phyloP scores from a whole-genome alignment of 2,888 invertebrate genomes.

The Zelleria hepariella region DNA sequence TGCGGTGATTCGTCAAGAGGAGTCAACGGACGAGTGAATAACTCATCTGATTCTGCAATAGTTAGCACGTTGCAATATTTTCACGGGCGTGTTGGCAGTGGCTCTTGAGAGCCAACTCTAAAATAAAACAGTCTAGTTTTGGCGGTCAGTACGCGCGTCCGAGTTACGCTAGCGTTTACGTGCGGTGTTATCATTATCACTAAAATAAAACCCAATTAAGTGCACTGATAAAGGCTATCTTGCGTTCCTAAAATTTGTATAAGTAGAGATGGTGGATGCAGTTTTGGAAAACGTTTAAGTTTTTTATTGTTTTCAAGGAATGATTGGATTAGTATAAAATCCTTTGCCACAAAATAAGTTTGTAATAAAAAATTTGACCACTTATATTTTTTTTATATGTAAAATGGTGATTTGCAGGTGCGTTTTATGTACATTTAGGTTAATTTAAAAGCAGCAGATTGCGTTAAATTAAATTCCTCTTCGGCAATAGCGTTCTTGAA shows the following conservation, averaged over 20 bases:
- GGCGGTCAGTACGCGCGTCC: slow-evolving; percentile 43
- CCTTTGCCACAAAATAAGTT: too few relatives aligned
- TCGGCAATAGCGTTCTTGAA: neutral
- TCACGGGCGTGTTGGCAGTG: slow-evolving; percentile 42
- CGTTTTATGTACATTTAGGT: too few relatives aligned
- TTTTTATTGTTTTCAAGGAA: too few relatives aligned
- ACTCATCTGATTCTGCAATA: neutral
- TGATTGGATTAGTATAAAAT: too few relatives aligned
- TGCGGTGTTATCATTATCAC: slow-evolving; percentile 13
- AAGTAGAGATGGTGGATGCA: neutral
- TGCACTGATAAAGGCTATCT: neutral
- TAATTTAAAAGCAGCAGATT: neutral
- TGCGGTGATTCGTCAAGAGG: neutral
- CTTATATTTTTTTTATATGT: too few relatives aligned
- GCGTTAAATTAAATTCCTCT: neutral
- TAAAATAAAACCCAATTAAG: neutral
- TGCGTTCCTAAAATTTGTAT: neutral
- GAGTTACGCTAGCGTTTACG: slow-evolving; percentile 33
- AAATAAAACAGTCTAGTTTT: slow-evolving; percentile 66
- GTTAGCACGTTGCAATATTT: slow-evolving; percentile 36
- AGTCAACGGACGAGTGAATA: neutral
- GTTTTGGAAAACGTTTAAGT: too few relatives aligned
- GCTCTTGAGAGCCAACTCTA: slow-evolving; percentile 47
- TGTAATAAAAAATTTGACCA: too few relatives aligned
- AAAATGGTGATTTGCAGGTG: too few relatives aligned